Base-by-base conservation (phyloP, 2,888 invertebrate species). In the Lasioglossum figueresi region DNA sequence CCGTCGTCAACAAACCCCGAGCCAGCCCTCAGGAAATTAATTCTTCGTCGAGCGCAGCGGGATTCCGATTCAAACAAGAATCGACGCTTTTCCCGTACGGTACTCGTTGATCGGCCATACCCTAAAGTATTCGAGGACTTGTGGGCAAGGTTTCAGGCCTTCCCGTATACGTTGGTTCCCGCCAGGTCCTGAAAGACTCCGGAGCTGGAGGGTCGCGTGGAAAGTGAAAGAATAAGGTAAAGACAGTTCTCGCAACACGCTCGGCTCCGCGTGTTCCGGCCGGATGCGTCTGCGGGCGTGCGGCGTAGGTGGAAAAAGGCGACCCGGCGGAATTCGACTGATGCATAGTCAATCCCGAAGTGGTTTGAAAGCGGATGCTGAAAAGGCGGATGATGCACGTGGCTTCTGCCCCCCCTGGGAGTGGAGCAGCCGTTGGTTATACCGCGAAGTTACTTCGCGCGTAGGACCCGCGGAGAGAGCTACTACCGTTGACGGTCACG, bases 331-430 rank as follows among this genome's bases (percentile, higher is more conserved):
- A 91, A 92, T 91, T 92, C 88, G 87, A 83, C 89, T 91, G 91
- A 92, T 93, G 92, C 93, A 93, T 93, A 93, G 92, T 93, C 92
- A 92, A 93, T 93, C 92, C 87, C 88, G 83, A 70, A 85, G 85
- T 84, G 88, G 86, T 90, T 83, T 73, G 73, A 75, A 77, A 84
- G 85, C 88, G 88, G 88, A 88, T 80, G 87, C 66, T 84, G 86
- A 83, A 81, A 76, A 82, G 85, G 81, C 76, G 81, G 68, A 80
- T 68, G 84, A 77, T 79, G 79, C 80, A 48, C 73, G 86, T 71
- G 86, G 82, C 71, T 84, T 79, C 75, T 31, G 12, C 34, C 76
- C 86, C 86, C 85, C 80, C 59, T 72, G 85, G 87, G 86, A 85
- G 70, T 72, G 66, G 48, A 75, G 78, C 82, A 68, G 43, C 77